Evolutionary conservation across 2,113 vertebrate species (phyloP).

Genomic region (Tenebrosternarchus preto): DNA sequence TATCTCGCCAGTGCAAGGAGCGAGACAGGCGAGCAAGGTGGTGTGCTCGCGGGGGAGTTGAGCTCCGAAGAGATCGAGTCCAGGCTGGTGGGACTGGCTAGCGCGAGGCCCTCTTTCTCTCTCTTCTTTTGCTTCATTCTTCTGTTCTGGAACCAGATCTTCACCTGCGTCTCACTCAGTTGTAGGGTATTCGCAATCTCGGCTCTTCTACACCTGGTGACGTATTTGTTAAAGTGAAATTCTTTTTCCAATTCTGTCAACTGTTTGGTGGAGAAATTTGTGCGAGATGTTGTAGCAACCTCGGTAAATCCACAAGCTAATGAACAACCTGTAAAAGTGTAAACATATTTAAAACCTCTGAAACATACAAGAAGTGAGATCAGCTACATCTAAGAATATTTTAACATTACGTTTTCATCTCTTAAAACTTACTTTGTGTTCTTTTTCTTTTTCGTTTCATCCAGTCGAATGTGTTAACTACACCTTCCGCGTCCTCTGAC

Average conservation of each 20-base stretch:
- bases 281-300: slow-evolving; percentile 66
- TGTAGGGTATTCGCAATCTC: slow-evolving; percentile 74
- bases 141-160: slow-evolving; percentile 77
- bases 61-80: slow-evolving; percentile 44
- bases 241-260: slow-evolving; percentile 79
- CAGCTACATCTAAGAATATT: background rate
- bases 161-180: slow-evolving; percentile 79
- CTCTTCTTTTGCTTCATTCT: slow-evolving; percentile 79
- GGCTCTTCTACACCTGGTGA: slow-evolving; percentile 71
- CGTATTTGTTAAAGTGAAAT: slow-evolving; percentile 79
- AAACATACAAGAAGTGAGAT: no score
- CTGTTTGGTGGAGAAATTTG: slow-evolving; percentile 79
- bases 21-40: slow-evolving; percentile 33
- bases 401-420: background rate
- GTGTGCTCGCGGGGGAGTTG: slow-evolving; percentile 41
- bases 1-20: background rate
- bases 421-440: slow-evolving; percentile 69
- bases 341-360: background rate
- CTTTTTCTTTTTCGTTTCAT: slow-evolving; percentile 78
- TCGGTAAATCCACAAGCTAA: slow-evolving; percentile 60
- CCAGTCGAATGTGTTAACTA: slow-evolving; percentile 71
- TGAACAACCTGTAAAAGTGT: slow-evolving; percentile 59
- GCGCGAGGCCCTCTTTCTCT: slow-evolving; percentile 72
- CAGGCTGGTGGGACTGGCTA: slow-evolving; percentile 31
- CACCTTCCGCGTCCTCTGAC: slow-evolving; percentile 51